These are phyloP conservation scores for Anadara kagoshimensis DNA, from an alignment of 1,140 invertebrate species.

Conservation along the genomic window DNA sequence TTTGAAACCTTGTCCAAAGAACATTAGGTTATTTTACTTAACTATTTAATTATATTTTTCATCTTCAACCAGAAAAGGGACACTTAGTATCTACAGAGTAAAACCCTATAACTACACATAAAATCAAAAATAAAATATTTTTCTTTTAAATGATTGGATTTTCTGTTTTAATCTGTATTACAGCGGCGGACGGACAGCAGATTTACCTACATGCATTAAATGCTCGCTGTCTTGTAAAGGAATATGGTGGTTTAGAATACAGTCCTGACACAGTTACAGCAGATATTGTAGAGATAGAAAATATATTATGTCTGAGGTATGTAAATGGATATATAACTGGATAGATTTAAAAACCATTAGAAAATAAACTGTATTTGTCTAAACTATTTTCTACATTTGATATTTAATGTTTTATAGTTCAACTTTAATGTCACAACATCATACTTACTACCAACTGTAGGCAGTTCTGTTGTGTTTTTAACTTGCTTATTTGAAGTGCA, in stretches of 20 bases:
- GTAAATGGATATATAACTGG: neutral
- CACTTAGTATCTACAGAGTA: too few species aligned
- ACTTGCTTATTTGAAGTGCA: too few species aligned
- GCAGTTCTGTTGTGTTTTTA: too few species aligned
- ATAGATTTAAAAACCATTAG: neutral
- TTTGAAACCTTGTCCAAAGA: too few species aligned
- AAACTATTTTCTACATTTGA: neutral
- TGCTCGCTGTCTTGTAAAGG: slow-evolving; percentile 89
- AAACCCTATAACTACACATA: too few species aligned
- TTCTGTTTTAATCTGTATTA: slow-evolving; percentile 1
- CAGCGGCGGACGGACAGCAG: slow-evolving; percentile 87
- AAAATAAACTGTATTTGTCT: neutral
- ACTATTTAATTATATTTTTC: too few species aligned
- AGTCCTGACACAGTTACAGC: slow-evolving; percentile 82
- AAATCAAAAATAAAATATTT: too few species aligned
- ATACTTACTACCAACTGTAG: neutral
- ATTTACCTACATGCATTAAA: slow-evolving; percentile 94
- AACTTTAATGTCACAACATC: neutral
- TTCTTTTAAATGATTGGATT: too few species aligned
- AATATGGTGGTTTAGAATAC: slow-evolving; percentile 87
- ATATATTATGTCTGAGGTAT: slow-evolving; percentile 85
- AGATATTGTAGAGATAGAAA: slow-evolving; percentile 88
- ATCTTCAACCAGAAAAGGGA: too few species aligned
- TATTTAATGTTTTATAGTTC: neutral
- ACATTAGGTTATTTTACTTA: too few species aligned